A percentile compares a stretch with the other conserved stretches of the same genome.
These are phyloP conservation scores for Oreochromis spilurus DNA, from an alignment of 2,113 vertebrate genomes.

Conservation along the genomic window DNA sequence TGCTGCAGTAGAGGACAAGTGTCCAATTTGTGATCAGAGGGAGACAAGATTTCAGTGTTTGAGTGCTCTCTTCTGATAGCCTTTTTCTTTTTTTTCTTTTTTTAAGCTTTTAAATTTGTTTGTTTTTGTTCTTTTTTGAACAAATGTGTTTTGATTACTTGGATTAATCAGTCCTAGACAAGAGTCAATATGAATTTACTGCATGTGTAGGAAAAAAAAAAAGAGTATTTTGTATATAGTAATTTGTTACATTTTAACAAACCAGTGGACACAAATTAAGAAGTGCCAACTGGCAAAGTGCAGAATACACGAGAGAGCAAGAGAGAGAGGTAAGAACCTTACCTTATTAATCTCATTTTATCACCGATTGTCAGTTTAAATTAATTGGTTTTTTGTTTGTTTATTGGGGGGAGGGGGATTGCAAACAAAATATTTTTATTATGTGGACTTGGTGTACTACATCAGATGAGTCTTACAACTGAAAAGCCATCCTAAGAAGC, in stretches of 20 bases:
- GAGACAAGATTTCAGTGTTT: neutral
- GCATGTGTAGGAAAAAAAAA: neutral
- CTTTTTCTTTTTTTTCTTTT: neutral
- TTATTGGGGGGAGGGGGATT: neutral
- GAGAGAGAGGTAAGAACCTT: neutral
- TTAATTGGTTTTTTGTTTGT: neutral
- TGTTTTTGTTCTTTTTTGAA: neutral
- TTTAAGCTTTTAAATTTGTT: neutral
- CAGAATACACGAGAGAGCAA: neutral
- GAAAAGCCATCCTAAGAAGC: neutral
- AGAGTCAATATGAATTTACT: neutral
- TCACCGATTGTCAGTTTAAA: neutral
- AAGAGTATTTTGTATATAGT: neutral
- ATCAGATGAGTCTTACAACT: neutral
- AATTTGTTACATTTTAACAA: neutral
- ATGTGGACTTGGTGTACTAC: neutral
- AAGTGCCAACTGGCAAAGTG: neutral
- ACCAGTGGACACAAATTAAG: neutral
- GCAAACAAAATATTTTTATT: neutral
- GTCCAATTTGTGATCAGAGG: neutral
- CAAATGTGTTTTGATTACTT: accelerated
- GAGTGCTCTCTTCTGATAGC: neutral
- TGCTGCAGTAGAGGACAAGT: neutral
- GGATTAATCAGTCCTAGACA: neutral
- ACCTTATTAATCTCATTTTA: neutral